phyloP scores from a whole-genome alignment of 2,113 vertebrate genomes.

The Halichoerus grypus region DNA sequence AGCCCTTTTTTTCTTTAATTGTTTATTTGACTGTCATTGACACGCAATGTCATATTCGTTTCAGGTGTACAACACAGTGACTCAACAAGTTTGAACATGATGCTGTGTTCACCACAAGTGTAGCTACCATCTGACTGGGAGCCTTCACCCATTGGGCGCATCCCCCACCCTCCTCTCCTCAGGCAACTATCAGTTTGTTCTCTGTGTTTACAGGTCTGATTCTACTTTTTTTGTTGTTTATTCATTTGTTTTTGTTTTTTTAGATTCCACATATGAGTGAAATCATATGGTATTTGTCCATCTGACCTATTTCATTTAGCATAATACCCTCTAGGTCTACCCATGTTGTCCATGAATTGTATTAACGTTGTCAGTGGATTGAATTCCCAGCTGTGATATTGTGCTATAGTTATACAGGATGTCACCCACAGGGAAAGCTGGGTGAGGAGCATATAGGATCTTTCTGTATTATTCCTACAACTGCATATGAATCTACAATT shows the following conservation, averaged over 20 bases:
- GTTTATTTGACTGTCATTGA: neutral
- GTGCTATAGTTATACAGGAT: neutral
- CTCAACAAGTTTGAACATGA: neutral
- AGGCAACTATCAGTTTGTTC: neutral
- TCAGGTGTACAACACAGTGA: neutral
- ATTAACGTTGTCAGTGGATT: neutral
- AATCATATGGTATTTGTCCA: neutral
- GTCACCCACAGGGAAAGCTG: neutral
- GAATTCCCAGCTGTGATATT: neutral
- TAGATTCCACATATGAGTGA: neutral
- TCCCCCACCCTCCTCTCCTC: neutral
- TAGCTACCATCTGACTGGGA: neutral
- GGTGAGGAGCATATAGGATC: neutral
- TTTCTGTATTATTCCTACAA: neutral
- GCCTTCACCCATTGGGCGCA: neutral
- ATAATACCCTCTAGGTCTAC: neutral
- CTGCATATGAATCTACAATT: neutral
- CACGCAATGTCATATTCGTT: neutral
- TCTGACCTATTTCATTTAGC: neutral
- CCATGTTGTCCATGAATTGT: neutral
- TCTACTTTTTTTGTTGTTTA: neutral
- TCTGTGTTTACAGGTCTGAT: neutral
- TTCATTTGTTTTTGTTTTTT: neutral
- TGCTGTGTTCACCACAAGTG: neutral
- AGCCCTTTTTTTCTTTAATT: neutral